A percentile compares a stretch with the other conserved stretches of the same genome.
These are phyloP conservation scores for Zele albiditarsus DNA, from an alignment of 2,888 invertebrate species.

Conservation along the genomic window DNA sequence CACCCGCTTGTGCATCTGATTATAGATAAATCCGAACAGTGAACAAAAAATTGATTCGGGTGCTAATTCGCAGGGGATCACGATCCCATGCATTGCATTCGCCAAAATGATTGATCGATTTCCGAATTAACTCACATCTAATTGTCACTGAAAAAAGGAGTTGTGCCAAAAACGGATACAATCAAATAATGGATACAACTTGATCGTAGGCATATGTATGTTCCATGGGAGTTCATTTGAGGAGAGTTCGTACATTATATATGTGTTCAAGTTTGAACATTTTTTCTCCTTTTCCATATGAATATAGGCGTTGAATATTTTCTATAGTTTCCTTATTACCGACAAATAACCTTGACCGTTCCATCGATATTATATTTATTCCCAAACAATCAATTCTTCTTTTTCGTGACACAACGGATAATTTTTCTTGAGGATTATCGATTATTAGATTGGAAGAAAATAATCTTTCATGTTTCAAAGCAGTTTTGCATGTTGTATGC, in stretches of 20 bases:
- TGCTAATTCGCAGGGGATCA: neutral
- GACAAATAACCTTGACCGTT: too few relatives aligned
- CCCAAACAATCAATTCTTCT: neutral
- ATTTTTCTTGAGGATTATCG: neutral
- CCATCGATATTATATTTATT: neutral
- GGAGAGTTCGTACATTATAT: conserved; percentile 6
- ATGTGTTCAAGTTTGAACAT: neutral
- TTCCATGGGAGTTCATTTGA: conserved; percentile 53
- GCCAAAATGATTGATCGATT: neutral
- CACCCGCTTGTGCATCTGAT: neutral
- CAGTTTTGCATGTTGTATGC: neutral
- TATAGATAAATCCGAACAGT: neutral
- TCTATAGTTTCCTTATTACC: too few relatives aligned
- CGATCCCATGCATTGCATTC: neutral
- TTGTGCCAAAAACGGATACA: neutral
- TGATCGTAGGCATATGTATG: conserved; percentile 48
- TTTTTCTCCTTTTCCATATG: neutral
- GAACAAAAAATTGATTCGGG: neutral
- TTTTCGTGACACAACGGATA: neutral
- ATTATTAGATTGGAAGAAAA: too few relatives aligned
- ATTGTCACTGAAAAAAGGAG: neutral
- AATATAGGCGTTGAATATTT: neutral
- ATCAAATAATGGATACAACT: neutral
- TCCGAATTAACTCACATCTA: neutral
- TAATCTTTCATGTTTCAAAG: too few relatives aligned